Percentiles rank a stretch among this genome's conserved stretches.
Conservation (phyloP, 1,140 invertebrate species). For the Pollicipes pollicipes region DNA sequence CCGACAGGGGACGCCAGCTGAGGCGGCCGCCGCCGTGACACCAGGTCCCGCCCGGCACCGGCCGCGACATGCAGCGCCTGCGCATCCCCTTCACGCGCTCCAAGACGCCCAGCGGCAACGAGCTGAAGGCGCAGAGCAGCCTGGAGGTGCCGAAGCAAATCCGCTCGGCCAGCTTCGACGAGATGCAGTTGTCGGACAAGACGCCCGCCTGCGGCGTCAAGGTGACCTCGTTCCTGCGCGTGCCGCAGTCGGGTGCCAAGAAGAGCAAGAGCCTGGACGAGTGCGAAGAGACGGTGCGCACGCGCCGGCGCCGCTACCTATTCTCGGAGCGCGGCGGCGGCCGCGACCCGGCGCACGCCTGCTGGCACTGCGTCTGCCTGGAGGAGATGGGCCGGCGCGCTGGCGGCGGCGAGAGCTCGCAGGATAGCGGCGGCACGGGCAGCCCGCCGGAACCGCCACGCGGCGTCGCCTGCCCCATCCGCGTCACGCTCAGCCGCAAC, state of each 20-base stretch:
- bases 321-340: no score
- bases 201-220: no score
- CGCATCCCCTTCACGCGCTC: slow-evolving; percentile 68
- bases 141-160: slow-evolving; percentile 72
- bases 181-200: slow-evolving; percentile 64
- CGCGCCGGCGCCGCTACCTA: no score
- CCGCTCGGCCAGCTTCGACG: slow-evolving; percentile 66
- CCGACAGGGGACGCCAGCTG: neutral
- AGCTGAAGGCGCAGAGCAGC: slow-evolving; percentile 76
- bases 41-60: no score
- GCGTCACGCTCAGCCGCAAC: slow-evolving; percentile 46
- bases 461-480: slow-evolving; percentile 34
- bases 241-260: slow-evolving; percentile 31
- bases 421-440: neutral
- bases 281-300: no score
- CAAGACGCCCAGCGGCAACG: slow-evolving; percentile 61
- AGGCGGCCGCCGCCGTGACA: no score
- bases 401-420: neutral
- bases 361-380: slow-evolving; percentile 35
- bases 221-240: slow-evolving; percentile 16
- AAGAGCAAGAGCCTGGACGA: slow-evolving; percentile 39
- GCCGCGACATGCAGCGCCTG: slow-evolving; percentile 46
- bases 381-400: slow-evolving; percentile 5
- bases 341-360: slow-evolving; percentile 18
- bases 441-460: slow-evolving; percentile 3